These are phyloP conservation scores for Tauraco erythrolophus DNA, from an alignment of 2,113 vertebrate genomes.

Conservation along the genomic window DNA sequence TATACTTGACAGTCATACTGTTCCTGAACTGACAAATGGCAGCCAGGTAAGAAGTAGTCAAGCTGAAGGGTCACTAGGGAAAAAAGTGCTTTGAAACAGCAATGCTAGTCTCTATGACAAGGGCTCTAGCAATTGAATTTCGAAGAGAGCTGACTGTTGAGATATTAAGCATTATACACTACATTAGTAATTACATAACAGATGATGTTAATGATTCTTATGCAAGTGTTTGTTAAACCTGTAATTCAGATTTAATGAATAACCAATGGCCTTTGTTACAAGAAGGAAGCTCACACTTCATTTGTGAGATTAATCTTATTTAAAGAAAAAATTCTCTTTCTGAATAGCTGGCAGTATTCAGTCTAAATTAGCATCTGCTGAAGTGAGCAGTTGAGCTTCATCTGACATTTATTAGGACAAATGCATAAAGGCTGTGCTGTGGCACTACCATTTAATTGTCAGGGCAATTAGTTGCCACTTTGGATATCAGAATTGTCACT, in stretches of 20 bases:
- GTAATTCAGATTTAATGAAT: constrained; percentile 75
- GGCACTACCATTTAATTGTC: constrained; percentile 43
- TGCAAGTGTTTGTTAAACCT: constrained; percentile 72
- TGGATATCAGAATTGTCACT: constrained; percentile 51
- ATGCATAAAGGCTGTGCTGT: constrained; percentile 61
- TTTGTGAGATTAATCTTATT: constrained; percentile 67
- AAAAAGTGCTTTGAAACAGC: not conserved
- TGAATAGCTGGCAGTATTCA: constrained; percentile 63
- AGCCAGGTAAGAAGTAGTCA: constrained; percentile 8
- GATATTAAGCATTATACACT: constrained; percentile 54
- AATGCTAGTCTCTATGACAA: constrained; percentile 30
- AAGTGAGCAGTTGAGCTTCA: constrained; percentile 71
- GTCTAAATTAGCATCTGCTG: constrained; percentile 70
- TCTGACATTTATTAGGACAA: constrained; percentile 67
- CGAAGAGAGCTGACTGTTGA: constrained; percentile 66
- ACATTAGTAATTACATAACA: constrained; percentile 59
- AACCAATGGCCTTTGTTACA: constrained; percentile 65
- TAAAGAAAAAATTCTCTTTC: constrained; percentile 63
- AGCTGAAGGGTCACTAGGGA: constrained; percentile 12
- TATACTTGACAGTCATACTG: not conserved
- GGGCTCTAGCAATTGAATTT: constrained; percentile 61
- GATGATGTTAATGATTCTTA: constrained; percentile 67
- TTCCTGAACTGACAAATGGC: constrained; percentile 6
- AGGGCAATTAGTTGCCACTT: constrained; percentile 60
- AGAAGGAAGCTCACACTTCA: constrained; percentile 59